Conservation (phyloP, 2,797 vertebrate genomes). For the Fundulus diaphanus region DNA sequence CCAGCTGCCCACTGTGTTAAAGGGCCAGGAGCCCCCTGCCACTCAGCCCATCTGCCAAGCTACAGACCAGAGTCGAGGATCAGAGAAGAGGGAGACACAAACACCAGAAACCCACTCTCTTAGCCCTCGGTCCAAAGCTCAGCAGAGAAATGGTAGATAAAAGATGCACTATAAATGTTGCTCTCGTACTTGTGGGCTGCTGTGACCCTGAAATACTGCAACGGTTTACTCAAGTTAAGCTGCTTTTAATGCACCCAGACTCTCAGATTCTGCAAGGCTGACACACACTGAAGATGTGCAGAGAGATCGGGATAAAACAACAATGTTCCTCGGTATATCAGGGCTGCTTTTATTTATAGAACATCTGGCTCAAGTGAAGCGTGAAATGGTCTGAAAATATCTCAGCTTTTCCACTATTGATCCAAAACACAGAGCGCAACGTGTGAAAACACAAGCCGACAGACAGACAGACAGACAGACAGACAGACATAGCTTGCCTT, state of each 20-base stretch:
- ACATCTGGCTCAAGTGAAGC: constrained; percentile 73
- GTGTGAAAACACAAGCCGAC: constrained; percentile 20
- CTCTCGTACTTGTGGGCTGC: constrained; percentile 64
- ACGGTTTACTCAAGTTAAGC: constrained; percentile 57
- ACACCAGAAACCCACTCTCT: constrained; percentile 56
- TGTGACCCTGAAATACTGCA: constrained; percentile 67
- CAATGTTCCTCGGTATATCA: constrained; percentile 51
- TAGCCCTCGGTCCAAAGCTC: constrained; percentile 61
- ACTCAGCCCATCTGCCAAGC: constrained; percentile 80
- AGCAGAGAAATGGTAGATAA: constrained; percentile 67
- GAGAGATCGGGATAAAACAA: constrained; percentile 55
- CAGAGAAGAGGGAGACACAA: constrained; percentile 67
- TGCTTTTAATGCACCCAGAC: constrained; percentile 52
- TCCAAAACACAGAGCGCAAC: constrained; percentile 47
- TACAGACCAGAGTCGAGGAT: constrained; percentile 66
- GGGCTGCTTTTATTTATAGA: constrained; percentile 64
- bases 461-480: not conserved
- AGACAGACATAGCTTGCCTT: too few species aligned
- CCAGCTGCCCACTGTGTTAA: constrained; percentile 80
- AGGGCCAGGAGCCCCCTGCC: constrained; percentile 79
- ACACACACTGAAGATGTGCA: constrained; percentile 40
- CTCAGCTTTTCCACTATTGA: constrained; percentile 62
- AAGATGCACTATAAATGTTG: constrained; percentile 70
- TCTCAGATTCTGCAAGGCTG: constrained; percentile 31
- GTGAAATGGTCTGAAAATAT: constrained; percentile 73